Evolutionary conservation across 35 echinoderm and acorn worm species (phyloP).

Genomic region (Antedon bifida): DNA sequence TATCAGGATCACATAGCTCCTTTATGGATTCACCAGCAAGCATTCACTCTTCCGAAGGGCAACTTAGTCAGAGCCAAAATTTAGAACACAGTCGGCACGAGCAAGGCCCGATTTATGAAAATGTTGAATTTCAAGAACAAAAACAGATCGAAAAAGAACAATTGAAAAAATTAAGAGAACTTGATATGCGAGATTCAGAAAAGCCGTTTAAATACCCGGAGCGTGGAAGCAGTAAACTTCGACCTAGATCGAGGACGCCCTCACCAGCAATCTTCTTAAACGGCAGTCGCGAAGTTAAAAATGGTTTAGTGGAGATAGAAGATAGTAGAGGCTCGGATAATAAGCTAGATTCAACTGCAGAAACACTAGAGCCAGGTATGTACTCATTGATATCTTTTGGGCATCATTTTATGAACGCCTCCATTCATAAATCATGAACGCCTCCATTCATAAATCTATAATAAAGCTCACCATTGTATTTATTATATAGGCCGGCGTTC

Average conservation of each 20-base stretch:
- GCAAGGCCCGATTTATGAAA: constrained; percentile 64
- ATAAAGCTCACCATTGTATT: too few relatives aligned
- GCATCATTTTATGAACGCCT: too few relatives aligned
- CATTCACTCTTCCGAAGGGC: background rate
- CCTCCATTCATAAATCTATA: too few relatives aligned
- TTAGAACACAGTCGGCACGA: background rate
- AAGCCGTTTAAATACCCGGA: background rate
- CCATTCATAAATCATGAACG: too few relatives aligned
- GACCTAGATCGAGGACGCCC: background rate
- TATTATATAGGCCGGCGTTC: too few relatives aligned
- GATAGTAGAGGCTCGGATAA: background rate
- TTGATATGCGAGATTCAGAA: constrained; percentile 49
- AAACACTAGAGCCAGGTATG: background rate
- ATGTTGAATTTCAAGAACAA: constrained; percentile 72
- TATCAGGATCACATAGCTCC: background rate
- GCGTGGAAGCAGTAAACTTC: background rate
- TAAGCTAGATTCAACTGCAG: background rate
- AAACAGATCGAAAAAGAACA: constrained; percentile 74
- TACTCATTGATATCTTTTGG: too few relatives aligned
- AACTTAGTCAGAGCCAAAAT: background rate
- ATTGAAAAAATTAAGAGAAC: constrained; percentile 39
- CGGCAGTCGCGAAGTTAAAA: background rate
- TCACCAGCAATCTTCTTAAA: background rate
- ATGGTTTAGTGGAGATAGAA: background rate
- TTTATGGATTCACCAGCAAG: constrained; percentile 18